phyloP scores from a whole-genome alignment of 2,888 invertebrate genomes.

The Palloptera scutellata region DNA sequence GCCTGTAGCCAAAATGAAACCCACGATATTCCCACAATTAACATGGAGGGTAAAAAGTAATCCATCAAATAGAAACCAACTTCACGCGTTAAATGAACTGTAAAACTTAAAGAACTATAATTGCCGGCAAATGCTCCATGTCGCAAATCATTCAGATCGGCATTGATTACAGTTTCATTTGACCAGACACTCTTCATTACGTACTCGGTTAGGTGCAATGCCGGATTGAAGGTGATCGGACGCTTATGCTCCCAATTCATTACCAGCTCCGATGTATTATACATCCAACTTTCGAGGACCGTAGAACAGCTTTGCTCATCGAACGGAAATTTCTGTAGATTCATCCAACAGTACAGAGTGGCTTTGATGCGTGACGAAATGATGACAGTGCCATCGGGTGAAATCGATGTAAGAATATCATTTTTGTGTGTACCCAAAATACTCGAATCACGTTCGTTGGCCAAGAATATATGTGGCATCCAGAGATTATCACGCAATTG shows the following conservation, averaged over 20 bases:
- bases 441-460: conserved; percentile 78
- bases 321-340: conserved; percentile 86
- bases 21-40: conserved; percentile 87
- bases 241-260: conserved; percentile 79
- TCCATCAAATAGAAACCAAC: conserved; percentile 89
- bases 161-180: conserved; percentile 75
- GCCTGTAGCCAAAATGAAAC: conserved; percentile 90
- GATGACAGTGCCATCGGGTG: conserved; percentile 80
- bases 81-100: conserved; percentile 80
- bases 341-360: conserved; percentile 85
- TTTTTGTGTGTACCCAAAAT: conserved; percentile 81
- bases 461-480: conserved; percentile 83
- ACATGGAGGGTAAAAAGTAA: conserved; percentile 86
- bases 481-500: conserved; percentile 77
- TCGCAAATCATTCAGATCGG: conserved; percentile 73
- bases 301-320: conserved; percentile 84
- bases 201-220: conserved; percentile 83
- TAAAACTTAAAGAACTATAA: conserved; percentile 81
- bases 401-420: conserved; percentile 81
- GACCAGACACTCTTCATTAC: conserved; percentile 76
- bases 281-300: conserved; percentile 84
- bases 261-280: conserved; percentile 78
- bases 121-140: conserved; percentile 82
- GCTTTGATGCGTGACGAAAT: conserved; percentile 82
- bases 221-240: conserved; percentile 78